Conservation (phyloP, 2,113 vertebrate genomes). For the Atherinomorus stipes region DNA sequence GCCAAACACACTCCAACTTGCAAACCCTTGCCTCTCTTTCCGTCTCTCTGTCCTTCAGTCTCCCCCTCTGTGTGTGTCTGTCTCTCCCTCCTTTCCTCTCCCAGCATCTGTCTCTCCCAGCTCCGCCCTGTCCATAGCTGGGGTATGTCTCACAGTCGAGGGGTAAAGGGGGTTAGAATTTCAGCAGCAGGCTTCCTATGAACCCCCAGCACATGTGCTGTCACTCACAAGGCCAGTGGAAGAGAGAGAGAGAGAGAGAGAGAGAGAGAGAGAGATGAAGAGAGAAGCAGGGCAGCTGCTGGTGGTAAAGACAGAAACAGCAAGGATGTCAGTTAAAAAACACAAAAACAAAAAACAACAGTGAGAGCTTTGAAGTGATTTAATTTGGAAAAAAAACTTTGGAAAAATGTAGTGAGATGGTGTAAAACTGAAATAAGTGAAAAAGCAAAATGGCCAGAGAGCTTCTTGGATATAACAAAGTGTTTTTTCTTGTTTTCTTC, state of each 20-base stretch:
- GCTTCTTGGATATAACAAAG: no score
- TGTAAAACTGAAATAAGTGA: no score
- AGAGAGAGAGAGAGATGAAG: conserved; percentile 55
- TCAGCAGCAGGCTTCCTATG: conserved; percentile 73
- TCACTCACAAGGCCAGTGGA: conserved; percentile 70
- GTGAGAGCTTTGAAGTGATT: no score
- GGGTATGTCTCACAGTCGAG: conserved; percentile 72
- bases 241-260: conserved; percentile 54
- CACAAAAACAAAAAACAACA: not conserved
- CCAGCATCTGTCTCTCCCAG: conserved; percentile 60
- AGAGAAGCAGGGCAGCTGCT: conserved; percentile 73
- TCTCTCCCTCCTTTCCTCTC: conserved; percentile 44
- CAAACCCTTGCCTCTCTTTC: conserved; percentile 34
- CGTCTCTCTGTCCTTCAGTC: conserved; percentile 25
- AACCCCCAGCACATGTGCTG: conserved; percentile 81
- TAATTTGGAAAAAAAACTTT: no score
- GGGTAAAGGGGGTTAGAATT: conserved; percentile 73
- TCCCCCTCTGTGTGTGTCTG: not conserved
- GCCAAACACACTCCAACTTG: conserved; percentile 47
- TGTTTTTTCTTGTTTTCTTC: no score
- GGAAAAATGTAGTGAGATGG: no score
- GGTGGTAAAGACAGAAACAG: conserved; percentile 51
- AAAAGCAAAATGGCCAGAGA: no score
- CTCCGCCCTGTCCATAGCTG: conserved; percentile 74
- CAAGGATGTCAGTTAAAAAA: conserved; percentile 21